Base-by-base conservation (phyloP, 2,113 vertebrate genomes). In the Procapra przewalskii region DNA sequence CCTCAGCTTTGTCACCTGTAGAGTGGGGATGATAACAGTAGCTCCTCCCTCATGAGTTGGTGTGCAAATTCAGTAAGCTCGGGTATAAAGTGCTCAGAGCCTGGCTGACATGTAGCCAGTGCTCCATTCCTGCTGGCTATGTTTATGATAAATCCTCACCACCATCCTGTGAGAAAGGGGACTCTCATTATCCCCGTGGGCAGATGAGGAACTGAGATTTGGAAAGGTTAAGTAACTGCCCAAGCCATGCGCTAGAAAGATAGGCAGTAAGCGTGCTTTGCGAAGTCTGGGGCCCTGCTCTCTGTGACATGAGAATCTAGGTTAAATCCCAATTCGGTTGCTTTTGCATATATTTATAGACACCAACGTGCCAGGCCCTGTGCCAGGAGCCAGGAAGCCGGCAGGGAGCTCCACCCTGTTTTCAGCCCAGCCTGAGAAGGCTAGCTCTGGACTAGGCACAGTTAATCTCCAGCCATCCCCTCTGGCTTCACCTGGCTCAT, bases 401-500 rank as follows among this genome's bases (percentile, higher is more conserved):
- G 77, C 0, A 1, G 52, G 82, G 60, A 59, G 54, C 54, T 36
- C 80, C 57, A 27, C 86, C 86, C 92, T 8, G 27, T 31, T 71
- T 75, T 21, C 43, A 7, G 85, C 48, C 11, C 7, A 52, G 90
- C 85, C 95, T n/a, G 6, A 23, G 59, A 54, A 48, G 95, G 94
- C 79, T 36, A 87, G 67, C 96, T 79, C 97, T 67, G 93, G 67
- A 64, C 95, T 91, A 50, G 97, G 97, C 96, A 96, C 96, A 87
- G 96, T 89, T 97, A 93, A 98, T 97, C 97, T 97, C 59, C 95
- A 91, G 97, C 95, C 96, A 3, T 83, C 86, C 92, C 77, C 67
- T 75, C 90, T 90, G 95, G 94, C 90, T 97, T 98, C 97, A 96
- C 97, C 98, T 97, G 97, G 94, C 97, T 98, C 97, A 96, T 98